phyloP scores from a whole-genome alignment of 2,113 vertebrate species.

The Choloepus hoffmanni region DNA sequence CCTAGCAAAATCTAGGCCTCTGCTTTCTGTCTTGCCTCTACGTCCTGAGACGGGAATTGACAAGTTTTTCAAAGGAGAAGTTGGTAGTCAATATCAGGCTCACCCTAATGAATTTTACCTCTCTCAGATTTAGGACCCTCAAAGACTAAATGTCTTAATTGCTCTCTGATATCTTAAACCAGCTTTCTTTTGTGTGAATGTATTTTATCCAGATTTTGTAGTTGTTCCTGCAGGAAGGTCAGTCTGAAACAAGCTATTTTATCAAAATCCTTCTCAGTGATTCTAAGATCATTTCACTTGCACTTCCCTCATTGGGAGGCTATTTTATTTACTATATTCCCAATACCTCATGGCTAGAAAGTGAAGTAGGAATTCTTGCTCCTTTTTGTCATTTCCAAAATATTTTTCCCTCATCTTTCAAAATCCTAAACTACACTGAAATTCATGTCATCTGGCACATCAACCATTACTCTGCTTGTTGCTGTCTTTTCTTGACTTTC shows the following conservation, averaged over 20 bases:
- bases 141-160: neutral
- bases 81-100: neutral
- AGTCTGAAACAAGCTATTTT: neutral
- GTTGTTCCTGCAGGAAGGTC: neutral
- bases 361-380: neutral
- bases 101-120: neutral
- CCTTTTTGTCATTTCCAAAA: neutral
- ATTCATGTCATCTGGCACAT: neutral
- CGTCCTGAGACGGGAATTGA: neutral
- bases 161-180: neutral
- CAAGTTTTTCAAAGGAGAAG: neutral
- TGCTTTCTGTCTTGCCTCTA: neutral
- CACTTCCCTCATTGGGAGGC: neutral
- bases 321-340: neutral
- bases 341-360: neutral
- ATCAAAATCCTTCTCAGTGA: neutral
- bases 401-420: neutral
- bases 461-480: neutral
- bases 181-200: neutral
- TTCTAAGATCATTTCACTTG: neutral
- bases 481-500: neutral
- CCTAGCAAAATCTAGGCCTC: neutral
- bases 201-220: neutral
- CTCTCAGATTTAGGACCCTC: neutral
- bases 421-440: neutral